A percentile compares a stretch with the other conserved stretches of the same genome.
phyloP scores from a whole-genome alignment of 1,140 invertebrate species.

The Thaumetopoea pityocampa region DNA sequence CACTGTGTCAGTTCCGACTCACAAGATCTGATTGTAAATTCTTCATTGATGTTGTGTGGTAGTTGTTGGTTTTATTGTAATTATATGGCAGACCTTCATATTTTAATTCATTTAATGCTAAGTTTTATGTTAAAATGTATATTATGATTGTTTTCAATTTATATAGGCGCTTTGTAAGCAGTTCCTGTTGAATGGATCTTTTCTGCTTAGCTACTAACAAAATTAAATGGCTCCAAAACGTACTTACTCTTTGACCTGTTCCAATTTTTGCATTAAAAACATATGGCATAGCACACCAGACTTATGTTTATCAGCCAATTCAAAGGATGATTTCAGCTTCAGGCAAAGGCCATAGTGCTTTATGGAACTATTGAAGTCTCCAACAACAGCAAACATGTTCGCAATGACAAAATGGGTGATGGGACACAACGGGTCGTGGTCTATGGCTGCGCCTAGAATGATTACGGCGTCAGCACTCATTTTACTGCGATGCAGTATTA shows the following conservation, averaged over 20 bases:
- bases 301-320: constrained; percentile 77
- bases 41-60: no score
- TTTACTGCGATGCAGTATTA: constrained; percentile 85
- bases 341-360: constrained; percentile 84
- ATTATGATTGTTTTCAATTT: no score
- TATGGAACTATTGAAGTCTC: constrained; percentile 80
- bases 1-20: no score
- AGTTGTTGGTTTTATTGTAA: no score
- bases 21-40: no score
- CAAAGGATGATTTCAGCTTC: constrained; percentile 74
- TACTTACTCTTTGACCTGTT: constrained; percentile 81
- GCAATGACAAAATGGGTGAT: constrained; percentile 87
- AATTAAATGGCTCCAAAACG: no score
- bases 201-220: no score
- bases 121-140: no score
- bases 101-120: no score
- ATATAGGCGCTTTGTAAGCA: no score
- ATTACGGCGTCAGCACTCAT: constrained; percentile 87
- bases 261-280: constrained; percentile 81
- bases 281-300: constrained; percentile 83
- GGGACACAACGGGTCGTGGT: constrained; percentile 83
- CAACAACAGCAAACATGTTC: constrained; percentile 83
- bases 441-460: constrained; percentile 86
- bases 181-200: no score
- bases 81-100: no score